Base-by-base conservation (phyloP, 1,140 invertebrate genomes). In the Apis florea region DNA sequence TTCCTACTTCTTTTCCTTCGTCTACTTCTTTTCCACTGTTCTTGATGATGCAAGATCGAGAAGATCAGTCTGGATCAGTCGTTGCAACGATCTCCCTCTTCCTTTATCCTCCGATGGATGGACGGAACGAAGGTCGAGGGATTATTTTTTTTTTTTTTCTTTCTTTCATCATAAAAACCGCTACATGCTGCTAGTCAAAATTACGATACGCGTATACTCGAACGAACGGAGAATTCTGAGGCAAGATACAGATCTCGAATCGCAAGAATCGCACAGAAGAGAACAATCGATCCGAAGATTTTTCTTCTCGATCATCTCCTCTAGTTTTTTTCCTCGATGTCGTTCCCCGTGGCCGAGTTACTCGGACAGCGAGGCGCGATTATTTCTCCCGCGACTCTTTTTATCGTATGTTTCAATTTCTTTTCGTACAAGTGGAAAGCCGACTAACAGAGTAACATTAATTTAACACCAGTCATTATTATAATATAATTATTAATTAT, bases 141-240 rank as follows among this genome's bases (percentile, higher is more conserved):
- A 26, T 69, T 68, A 67, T 72, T 49, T 64, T 88, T 83, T 40
- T 40, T 31, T 31, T 40, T 40, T 40, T 40, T 6, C n/a, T 40
- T 40, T 40, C 6, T 6, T 6, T 40, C 31, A 5, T 40, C 31
- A 6, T 40, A 73, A 82, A 85, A 71, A 88, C 89, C 56, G 89
- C n/a, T n/a, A n/a, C n/a, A n/a, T 56, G 89, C 31, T 92, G 89
- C 92, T 93, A 93, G 92, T 93, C 92, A 93, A 93, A 93, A 93
- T 93, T 93, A n/a, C 84, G 81, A 91, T 82, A n/a, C n/a, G 85
- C 89, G 83, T 72, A 83, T 64, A 84, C 79, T 82, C 66, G 82
- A 74, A 49, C 64, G 40, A 49, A 49, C 54, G 51, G 24, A n/a
- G 24, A 81, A 81, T 81, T 74, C 31, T 40, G 31, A 40, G 31